Base-by-base conservation (phyloP, 1,140 invertebrate genomes). In the Heliconius congener region DNA sequence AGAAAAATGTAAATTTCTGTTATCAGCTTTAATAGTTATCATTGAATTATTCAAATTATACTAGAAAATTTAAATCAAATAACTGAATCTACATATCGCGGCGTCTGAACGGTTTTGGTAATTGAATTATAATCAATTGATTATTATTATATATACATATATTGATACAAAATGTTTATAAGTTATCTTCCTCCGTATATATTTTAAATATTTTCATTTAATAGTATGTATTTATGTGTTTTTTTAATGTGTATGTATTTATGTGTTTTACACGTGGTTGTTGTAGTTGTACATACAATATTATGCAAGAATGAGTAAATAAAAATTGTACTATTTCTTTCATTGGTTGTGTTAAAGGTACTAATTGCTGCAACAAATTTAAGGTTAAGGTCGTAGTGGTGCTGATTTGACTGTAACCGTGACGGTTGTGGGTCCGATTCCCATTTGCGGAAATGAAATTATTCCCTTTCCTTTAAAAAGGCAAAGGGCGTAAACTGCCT, bases 101-200 rank as follows among this genome's bases (percentile, higher is more conserved):
- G 52, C 23, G 73, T 74, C 39, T 55, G 16, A 74, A 57, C 46
- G 52, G 52, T 30, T 74, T 27, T 37, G 16, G 19, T 74, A 57
- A 74, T 74, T 74, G 52, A 74, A 57, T 57, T 74, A 74, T 60
- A 74, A 74, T 74, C 73, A 57, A 74, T 74, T 74, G 3, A 46
- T 46, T 46, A 46, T 46, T 46, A 46, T 46, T 74, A 46, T 19
- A 34, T 74, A 57, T 57, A 23, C 11, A 13, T 74, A 74, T 30
- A 57, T 57, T 57, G 55, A 57, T 66, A 66, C 60, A 66, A 66
- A 30, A 9, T 66, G 60, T 30, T 66, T 66, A 66, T n/a, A 30
- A 66, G 9, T 66, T 66, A 66, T 66, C 60, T 66, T 60, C 8
- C 1, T 30, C 11, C 27, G 5, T 27, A 66, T 66, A 66, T 5